Conservation (phyloP, 2,888 invertebrate species). For the Pandemis heparana region DNA sequence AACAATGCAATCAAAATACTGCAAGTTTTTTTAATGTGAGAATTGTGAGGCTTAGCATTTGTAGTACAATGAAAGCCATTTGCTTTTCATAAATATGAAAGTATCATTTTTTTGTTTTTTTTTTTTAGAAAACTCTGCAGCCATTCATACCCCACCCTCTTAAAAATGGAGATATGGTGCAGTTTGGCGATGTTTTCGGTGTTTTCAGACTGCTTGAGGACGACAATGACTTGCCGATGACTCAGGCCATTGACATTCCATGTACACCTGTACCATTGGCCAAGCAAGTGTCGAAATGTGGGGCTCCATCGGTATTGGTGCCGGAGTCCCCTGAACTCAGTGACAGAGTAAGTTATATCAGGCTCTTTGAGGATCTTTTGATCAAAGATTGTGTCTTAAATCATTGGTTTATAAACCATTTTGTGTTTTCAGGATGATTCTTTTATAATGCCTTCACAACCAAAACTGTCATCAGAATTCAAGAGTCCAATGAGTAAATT, state of each 20-base stretch:
- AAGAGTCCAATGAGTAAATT: constrained; percentile 62
- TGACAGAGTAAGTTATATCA: constrained; percentile 64
- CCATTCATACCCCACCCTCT: constrained; percentile 73
- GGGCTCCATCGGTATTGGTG: constrained; percentile 58
- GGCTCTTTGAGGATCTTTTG: no score
- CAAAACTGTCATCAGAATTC: constrained; percentile 54
- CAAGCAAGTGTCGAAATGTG: constrained; percentile 57
- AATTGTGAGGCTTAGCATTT: no score
- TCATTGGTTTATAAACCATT: neutral
- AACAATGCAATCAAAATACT: neutral
- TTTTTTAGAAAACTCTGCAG: constrained; percentile 66
- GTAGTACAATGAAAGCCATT: no score
- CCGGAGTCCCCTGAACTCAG: constrained; percentile 80
- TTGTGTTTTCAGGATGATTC: constrained; percentile 74
- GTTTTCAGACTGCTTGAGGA: constrained; percentile 72
- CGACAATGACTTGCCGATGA: constrained; percentile 71
- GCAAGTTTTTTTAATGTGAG: no score
- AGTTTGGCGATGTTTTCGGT: constrained; percentile 77
- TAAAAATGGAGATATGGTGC: constrained; percentile 72
- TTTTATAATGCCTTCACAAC: constrained; percentile 66
- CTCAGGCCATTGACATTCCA: constrained; percentile 73
- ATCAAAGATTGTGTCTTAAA: neutral
- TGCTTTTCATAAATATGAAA: no score
- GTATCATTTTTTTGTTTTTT: constrained; percentile 12
- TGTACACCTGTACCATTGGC: constrained; percentile 70